Base-by-base conservation (phyloP, 23 tunicate genomes). In the Ciona savignyi region DNA sequence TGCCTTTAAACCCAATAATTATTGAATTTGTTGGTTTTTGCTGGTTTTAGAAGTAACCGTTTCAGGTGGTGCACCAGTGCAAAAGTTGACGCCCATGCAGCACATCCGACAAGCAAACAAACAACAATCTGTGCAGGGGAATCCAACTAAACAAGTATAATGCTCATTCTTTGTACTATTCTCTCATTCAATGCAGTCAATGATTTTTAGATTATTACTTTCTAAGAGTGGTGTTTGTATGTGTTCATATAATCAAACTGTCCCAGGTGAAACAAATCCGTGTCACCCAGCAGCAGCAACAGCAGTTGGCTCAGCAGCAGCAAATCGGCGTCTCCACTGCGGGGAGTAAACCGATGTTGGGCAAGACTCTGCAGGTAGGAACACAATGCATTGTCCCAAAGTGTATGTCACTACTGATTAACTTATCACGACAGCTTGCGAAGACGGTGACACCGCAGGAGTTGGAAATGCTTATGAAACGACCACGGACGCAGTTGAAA, bases 281-380 rank as follows among this genome's bases (percentile, higher is more conserved):
- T 4, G 74, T 67, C 6, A 25, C 74, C 3, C 85, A 81, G 73
- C 85, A 65, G 21, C 70, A 61, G 1, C 70, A 27, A 4, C 72
- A 66, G 27, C 72, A n/a, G n/a, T 49, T 73, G 49, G 78, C 73
- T 81, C 21, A 65, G 19, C 73, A 35, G 28, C 74, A 74, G 29
- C 21, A 65, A 1, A 51, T 35, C 67, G 73, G 80, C 30, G 26
- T 77, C 49, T 42, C 67, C 25, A 27, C 73, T 32, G 4, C 75
- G 67, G 63, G 31, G 4, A 32, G 71, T 26, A 73, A 32, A 4
- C 15, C 51, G 20, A 30, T 71, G 2, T 68, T 26, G 1, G 80
- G 80, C 29, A 82, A 82, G 75, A 82, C 74, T 42, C 75, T 82
- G 2, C 80, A 68, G 80, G 80, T 82, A 22, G 56, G 73, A n/a